Evolutionary conservation across 2,888 invertebrate species (phyloP).

Genomic region (Myopa tessellatipennis): DNA sequence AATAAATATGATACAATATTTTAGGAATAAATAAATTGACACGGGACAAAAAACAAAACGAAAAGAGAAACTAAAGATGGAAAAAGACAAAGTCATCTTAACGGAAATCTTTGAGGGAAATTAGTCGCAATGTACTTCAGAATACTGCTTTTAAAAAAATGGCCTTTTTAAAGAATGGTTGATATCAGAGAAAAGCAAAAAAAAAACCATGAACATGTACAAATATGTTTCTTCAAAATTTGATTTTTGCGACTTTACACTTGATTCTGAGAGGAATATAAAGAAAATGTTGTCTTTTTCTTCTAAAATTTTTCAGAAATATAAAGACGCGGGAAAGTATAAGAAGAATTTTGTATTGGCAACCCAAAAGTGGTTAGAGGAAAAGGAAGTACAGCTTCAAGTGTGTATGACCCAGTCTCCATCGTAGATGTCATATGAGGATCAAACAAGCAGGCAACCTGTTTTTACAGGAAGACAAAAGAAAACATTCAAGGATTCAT

Average conservation of each 20-base stretch:
- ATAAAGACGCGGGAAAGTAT: background rate
- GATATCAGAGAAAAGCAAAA: background rate
- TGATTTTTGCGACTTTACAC: background rate
- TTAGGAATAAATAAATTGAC: too few species aligned
- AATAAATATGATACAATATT: too few species aligned
- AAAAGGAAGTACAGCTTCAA: background rate
- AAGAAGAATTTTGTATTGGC: background rate
- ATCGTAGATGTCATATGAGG: background rate
- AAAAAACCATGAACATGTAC: background rate
- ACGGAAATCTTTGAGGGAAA: too few species aligned
- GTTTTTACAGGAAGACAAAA: background rate
- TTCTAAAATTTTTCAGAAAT: constrained; percentile 3
- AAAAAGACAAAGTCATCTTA: too few species aligned
- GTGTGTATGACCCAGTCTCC: background rate
- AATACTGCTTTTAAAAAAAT: background rate
- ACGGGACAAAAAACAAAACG: too few species aligned
- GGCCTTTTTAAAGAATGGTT: background rate
- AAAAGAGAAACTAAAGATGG: too few species aligned
- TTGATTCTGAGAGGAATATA: background rate
- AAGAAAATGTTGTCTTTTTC: background rate
- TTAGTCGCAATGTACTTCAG: background rate
- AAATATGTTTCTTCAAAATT: constrained; percentile 6
- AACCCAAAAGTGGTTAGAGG: background rate
- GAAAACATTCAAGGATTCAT: background rate
- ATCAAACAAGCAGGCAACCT: background rate